These are phyloP conservation scores for Halcyon malimbica DNA, from an alignment of 2,113 vertebrate genomes.

Conservation along the genomic window DNA sequence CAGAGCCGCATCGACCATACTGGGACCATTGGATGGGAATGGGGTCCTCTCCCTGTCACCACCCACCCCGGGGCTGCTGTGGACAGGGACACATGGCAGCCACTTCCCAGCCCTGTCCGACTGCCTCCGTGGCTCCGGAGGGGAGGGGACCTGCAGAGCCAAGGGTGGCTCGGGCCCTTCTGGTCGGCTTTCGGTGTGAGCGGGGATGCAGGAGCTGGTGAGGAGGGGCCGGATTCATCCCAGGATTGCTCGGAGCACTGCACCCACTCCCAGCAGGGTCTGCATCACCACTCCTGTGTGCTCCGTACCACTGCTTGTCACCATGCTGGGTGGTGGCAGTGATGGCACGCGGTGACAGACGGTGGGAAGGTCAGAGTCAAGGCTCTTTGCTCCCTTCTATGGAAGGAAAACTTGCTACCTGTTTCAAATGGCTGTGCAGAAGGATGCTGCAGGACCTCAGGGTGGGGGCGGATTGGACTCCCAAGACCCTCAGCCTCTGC, in stretches of 20 bases:
- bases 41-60: neutral
- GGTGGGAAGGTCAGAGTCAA: neutral
- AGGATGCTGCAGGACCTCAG: neutral
- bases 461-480: neutral
- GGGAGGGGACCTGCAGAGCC: neutral
- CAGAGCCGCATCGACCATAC: rapidly evolving
- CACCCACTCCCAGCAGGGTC: rapidly evolving
- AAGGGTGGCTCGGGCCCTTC: rapidly evolving
- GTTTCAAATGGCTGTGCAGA: neutral
- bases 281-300: neutral
- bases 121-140: neutral
- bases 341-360: neutral
- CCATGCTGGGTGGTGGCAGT: rapidly evolving
- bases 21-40: neutral
- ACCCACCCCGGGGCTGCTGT: neutral
- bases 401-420: neutral
- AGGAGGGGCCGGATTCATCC: neutral
- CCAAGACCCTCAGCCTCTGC: neutral
- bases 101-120: neutral
- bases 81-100: neutral
- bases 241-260: rapidly evolving
- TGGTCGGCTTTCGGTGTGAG: rapidly evolving
- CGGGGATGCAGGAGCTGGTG: neutral
- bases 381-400: neutral
- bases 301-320: neutral